phyloP scores from a whole-genome alignment of 1,140 invertebrate genomes.

The Diprion similis region DNA sequence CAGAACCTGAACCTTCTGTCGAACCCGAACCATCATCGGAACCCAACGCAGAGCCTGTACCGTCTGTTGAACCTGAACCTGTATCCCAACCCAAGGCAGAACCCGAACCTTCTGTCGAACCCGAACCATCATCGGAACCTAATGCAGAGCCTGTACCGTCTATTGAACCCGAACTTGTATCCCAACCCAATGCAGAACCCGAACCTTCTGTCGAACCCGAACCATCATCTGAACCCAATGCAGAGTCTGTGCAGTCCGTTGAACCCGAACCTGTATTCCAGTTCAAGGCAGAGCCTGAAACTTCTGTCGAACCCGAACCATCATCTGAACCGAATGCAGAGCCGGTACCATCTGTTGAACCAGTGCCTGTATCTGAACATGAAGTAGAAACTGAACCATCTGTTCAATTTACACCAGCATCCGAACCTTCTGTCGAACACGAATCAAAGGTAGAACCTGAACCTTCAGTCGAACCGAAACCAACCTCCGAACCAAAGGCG shows the following conservation, averaged over 20 bases:
- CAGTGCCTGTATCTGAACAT: constrained; percentile 42
- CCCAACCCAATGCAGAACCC: constrained; percentile 28
- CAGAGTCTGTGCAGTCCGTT: constrained; percentile 36
- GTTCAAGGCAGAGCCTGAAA: constrained; percentile 39
- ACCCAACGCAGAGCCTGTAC: constrained; percentile 35
- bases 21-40: constrained; percentile 40
- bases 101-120: constrained; percentile 40
- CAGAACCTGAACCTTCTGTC: constrained; percentile 41
- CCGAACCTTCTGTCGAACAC: constrained; percentile 14
- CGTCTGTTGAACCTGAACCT: constrained; percentile 37
- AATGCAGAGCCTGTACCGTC: constrained; percentile 37
- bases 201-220: constrained; percentile 42
- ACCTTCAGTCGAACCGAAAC: constrained; percentile 32
- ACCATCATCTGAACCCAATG: constrained; percentile 35
- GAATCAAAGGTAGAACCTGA: constrained; percentile 28
- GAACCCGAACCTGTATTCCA: constrained; percentile 45
- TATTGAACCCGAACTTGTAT: constrained; percentile 33
- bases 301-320: constrained; percentile 36
- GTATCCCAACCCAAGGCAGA: constrained; percentile 26
- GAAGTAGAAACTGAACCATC: constrained; percentile 36
- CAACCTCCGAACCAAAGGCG: constrained; percentile 27
- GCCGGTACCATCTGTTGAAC: constrained; percentile 37
- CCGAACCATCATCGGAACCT: constrained; percentile 37
- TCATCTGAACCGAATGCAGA: constrained; percentile 36
- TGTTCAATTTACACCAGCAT: constrained; percentile 30